These are phyloP conservation scores for Axea sp. DNA, from an alignment of 2,888 invertebrate species.

Conservation along the genomic window DNA sequence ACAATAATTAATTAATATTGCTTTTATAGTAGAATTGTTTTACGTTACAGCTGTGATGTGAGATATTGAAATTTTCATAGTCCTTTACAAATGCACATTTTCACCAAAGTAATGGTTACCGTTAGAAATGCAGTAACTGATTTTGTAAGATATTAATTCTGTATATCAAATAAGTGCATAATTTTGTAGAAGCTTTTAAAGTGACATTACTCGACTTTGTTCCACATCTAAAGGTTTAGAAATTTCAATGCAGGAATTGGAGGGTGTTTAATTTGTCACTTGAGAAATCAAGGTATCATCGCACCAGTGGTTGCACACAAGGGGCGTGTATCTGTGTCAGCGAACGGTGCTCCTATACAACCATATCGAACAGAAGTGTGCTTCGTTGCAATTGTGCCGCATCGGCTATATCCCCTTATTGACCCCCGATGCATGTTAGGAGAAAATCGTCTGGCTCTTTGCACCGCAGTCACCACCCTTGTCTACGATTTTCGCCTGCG, in stretches of 20 bases:
- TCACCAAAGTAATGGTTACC: no score
- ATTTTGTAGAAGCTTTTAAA: constrained; percentile 8
- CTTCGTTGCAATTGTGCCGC: constrained; percentile 36
- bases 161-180: no score
- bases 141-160: no score
- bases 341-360: constrained; percentile 59
- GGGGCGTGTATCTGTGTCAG: constrained; percentile 73
- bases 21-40: no score
- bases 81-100: no score
- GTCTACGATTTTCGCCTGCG: constrained; percentile 52
- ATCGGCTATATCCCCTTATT: constrained; percentile 43
- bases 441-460: constrained; percentile 58
- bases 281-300: constrained; percentile 77
- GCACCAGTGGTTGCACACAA: constrained; percentile 75
- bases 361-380: constrained; percentile 24
- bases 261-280: constrained; percentile 76
- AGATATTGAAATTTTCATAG: no score
- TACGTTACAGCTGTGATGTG: no score
- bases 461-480: constrained; percentile 69
- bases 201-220: constrained; percentile 47
- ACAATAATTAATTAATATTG: no score
- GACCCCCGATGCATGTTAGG: constrained; percentile 43
- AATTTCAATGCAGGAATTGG: constrained; percentile 55
- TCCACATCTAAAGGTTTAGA: constrained; percentile 27
- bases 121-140: no score